Conservation (phyloP, 2,888 invertebrate genomes). For the Ariolimax columbianus region DNA sequence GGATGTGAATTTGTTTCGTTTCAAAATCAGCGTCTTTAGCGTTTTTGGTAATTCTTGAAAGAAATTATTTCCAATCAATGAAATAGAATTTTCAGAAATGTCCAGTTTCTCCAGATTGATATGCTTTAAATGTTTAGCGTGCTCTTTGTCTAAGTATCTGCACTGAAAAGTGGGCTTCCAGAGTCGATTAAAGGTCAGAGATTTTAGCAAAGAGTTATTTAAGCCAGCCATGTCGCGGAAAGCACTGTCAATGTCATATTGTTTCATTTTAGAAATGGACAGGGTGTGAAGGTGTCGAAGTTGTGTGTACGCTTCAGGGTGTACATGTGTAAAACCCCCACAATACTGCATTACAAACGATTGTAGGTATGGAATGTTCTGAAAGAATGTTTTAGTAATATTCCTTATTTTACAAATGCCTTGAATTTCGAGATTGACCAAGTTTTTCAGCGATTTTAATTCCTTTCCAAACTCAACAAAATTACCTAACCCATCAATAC, state of each 20-base stretch:
- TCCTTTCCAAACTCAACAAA: not conserved
- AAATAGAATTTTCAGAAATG: slow-evolving; percentile 8
- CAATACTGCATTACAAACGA: not conserved
- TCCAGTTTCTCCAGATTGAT: not conserved
- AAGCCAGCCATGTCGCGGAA: not conserved
- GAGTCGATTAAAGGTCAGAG: not conserved
- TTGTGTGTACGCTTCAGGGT: not conserved
- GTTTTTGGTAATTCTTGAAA: slow-evolving; percentile 2
- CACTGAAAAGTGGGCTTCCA: not conserved
- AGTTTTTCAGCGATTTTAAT: not conserved
- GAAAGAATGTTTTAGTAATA: slow-evolving; percentile 15
- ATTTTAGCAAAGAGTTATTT: not conserved
- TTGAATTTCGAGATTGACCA: not conserved
- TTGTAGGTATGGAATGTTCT: slow-evolving; percentile 10
- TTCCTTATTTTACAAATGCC: not conserved
- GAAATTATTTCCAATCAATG: slow-evolving; percentile 19
- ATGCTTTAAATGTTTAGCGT: not conserved
- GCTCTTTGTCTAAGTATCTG: not conserved
- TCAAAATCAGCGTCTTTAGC: slow-evolving; percentile 1
- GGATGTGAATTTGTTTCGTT: not conserved
- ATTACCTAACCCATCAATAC: slow-evolving; percentile 10
- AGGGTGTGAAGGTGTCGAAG: not conserved
- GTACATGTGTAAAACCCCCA: not conserved
- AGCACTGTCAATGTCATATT: slow-evolving; percentile 11
- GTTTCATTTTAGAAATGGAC: not conserved